Evolutionary conservation across 2,797 vertebrate genomes (phyloP), one percentile per base, ranked within the genome.

Genomic region (Sphaeramia orbicularis): DNA sequence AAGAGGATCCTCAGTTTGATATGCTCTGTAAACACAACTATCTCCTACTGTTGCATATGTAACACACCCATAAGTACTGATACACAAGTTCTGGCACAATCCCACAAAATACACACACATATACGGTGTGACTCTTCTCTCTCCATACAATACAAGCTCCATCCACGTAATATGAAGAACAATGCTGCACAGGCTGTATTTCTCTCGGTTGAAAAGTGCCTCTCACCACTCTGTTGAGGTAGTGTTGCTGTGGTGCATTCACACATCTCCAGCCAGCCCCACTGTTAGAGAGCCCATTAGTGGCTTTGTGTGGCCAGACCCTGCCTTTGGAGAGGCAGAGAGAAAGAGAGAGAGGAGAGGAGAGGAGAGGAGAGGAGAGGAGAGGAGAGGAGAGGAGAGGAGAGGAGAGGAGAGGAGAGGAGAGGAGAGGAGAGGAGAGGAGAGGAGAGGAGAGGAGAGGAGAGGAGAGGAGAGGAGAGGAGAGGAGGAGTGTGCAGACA

Each of bases 271-370:
- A 58, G 69, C 64, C 56, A 42, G 45, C 49, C 62, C 42, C 71
- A 73, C 41, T 49, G 55, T 79, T 73, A 80, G 55, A 77, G 76
- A 88, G 77, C 79, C 78, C 74, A 87, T 89, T 86, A 91, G 78
- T 83, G 77, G 65, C 47, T 82, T 41, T 69, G 56, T 73, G 79
- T 61, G 72, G 63, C 70, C 67, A 74, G 64, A 78, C 43, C 65
- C 58, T 43, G 73, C 52, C 61, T 78, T 52, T 55, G 36, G 70
- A 74, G 58, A 76, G 62, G 38, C 19, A 19, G 42, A 27, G 24
- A 51, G 49, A 58, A 43, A 50, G 30, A 43, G 35, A 32, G 43
- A 37, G n/a, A 12, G 11, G n/a, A n/a, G n/a, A n/a, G n/a, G n/a
- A n/a, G n/a, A 6, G 38, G 43, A 37, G n/a, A 12, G 11, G 43